Percentiles rank a stretch among this genome's conserved stretches.
These are phyloP conservation scores for Hydrozoanthus gracilis DNA, from an alignment of 92 coral and sea anemone species.

Conservation along the genomic window DNA sequence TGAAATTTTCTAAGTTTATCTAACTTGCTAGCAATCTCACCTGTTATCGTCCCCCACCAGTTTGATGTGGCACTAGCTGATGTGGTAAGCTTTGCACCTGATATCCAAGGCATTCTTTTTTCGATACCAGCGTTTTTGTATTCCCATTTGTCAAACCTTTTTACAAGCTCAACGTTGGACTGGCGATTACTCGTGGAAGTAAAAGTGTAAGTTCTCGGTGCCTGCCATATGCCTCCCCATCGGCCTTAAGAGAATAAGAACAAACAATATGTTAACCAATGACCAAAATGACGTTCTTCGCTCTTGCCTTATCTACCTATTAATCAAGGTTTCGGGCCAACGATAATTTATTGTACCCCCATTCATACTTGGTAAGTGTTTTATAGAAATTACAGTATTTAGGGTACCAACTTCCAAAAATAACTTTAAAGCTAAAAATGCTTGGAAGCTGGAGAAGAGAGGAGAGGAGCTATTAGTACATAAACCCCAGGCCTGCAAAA, in stretches of 20 bases:
- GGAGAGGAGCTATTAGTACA: too few relatives aligned
- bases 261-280: background rate
- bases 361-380: too few relatives aligned
- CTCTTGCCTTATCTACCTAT: background rate
- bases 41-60: conserved; percentile 75
- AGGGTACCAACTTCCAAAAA: too few relatives aligned
- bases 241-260: conserved; percentile 53
- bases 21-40: conserved; percentile 33
- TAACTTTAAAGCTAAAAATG: too few relatives aligned
- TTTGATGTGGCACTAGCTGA: conserved; percentile 52
- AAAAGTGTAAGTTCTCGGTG: conserved; percentile 66
- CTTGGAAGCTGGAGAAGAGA: too few relatives aligned
- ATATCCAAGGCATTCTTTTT: conserved; percentile 87
- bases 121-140: conserved; percentile 68
- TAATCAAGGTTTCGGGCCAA: too few relatives aligned
- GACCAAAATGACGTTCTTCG: too few relatives aligned
- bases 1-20: too few relatives aligned
- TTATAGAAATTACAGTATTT: too few relatives aligned
- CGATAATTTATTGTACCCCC: too few relatives aligned
- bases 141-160: conserved; percentile 75
- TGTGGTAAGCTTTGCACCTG: conserved; percentile 73
- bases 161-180: conserved; percentile 64
- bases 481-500: too few relatives aligned
- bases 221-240: conserved; percentile 90
- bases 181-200: conserved; percentile 66